phyloP scores from a whole-genome alignment of 37 sponge, comb jelly and placozoan genomes.

The Hexactinellida sp. region DNA sequence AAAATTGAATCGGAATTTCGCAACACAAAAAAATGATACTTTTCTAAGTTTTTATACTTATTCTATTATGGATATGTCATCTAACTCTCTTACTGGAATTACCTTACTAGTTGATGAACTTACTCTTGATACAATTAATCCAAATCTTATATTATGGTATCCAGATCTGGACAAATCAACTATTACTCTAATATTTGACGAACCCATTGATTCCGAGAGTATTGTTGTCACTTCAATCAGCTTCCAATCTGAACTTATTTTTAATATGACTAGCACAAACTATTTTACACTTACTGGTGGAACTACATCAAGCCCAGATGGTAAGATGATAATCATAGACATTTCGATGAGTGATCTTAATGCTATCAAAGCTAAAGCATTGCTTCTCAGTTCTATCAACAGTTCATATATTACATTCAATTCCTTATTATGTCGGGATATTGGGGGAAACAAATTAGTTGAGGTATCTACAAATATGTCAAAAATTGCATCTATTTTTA shows the following conservation, averaged over 20 bases:
- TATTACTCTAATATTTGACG: slow-evolving; percentile 48
- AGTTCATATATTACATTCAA: slow-evolving; percentile 58
- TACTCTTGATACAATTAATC: neutral
- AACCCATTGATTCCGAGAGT: slow-evolving; percentile 25
- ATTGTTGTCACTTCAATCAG: neutral
- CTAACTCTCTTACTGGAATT: neutral
- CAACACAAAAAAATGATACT: neutral
- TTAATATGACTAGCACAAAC: slow-evolving; percentile 22
- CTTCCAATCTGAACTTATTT: neutral
- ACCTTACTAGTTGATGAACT: neutral
- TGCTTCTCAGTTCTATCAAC: slow-evolving; percentile 31
- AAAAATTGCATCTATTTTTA: slow-evolving; percentile 22
- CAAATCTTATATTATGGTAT: neutral
- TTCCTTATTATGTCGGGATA: slow-evolving; percentile 55
- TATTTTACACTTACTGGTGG: slow-evolving; percentile 30
- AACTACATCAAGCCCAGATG: slow-evolving; percentile 32
- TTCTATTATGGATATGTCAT: neutral
- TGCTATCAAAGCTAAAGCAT: slow-evolving; percentile 25
- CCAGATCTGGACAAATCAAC: slow-evolving; percentile 30
- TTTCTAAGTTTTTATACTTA: neutral
- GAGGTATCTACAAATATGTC: slow-evolving; percentile 38
- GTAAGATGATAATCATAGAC: slow-evolving; percentile 27
- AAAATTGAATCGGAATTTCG: neutral
- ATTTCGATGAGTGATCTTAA: slow-evolving; percentile 35
- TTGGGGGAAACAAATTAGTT: slow-evolving; percentile 53